Conservation (phyloP, 2,797 vertebrate genomes). For the Acanthurus lineatus region DNA sequence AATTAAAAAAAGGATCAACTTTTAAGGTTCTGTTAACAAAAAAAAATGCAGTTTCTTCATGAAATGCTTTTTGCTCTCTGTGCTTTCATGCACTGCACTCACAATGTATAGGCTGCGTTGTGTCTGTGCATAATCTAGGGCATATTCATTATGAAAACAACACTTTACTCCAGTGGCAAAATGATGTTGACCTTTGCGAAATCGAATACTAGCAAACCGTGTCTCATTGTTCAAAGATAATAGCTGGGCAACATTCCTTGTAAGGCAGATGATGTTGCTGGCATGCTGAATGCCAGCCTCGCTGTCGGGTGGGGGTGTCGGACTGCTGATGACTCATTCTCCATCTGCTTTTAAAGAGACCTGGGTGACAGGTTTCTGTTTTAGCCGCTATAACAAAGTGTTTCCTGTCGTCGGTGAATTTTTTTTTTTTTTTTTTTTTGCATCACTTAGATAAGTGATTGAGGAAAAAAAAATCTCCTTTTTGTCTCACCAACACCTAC, state of each 20-base stretch:
- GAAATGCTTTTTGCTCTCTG: conserved; percentile 40
- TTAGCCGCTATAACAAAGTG: conserved; percentile 54
- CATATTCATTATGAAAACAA: conserved; percentile 77
- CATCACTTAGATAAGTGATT: conserved; percentile 58
- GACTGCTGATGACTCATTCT: conserved; percentile 75
- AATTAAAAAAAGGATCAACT: conserved; percentile 10
- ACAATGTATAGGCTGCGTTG: conserved; percentile 34
- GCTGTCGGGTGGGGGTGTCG: conserved; percentile 58
- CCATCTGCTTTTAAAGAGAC: conserved; percentile 53
- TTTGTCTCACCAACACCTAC: conserved; percentile 49
- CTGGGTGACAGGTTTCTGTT: conserved; percentile 69
- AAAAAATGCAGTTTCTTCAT: conserved; percentile 27
- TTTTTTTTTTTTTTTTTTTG: background rate
- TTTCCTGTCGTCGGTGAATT: conserved; percentile 57
- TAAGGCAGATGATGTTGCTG: conserved; percentile 74
- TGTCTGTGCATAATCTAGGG: conserved; percentile 64
- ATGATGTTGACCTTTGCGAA: conserved; percentile 80
- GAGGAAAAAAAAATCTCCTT: conserved; percentile 52
- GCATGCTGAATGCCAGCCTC: conserved; percentile 66
- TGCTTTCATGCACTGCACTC: conserved; percentile 29
- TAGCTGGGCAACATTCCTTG: conserved; percentile 67
- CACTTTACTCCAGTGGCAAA: conserved; percentile 77
- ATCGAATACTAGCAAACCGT: conserved; percentile 68
- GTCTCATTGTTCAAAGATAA: conserved; percentile 80
- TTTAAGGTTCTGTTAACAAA: conserved; percentile 27